Conservation (phyloP, 2,888 invertebrate genomes). For the Sarcophaga subvicina region DNA sequence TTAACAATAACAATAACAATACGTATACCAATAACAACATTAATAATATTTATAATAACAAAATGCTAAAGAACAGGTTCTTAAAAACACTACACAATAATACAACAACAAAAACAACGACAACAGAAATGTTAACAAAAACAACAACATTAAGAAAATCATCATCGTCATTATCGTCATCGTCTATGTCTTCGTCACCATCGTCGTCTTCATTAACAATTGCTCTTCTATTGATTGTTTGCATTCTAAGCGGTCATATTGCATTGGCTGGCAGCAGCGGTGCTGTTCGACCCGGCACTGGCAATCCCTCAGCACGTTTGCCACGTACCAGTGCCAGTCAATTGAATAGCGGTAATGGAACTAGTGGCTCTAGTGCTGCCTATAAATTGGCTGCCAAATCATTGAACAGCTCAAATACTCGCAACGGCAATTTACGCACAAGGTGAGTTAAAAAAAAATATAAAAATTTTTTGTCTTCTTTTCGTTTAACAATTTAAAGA, state of each 20-base stretch:
- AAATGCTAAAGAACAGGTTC: slow-evolving; percentile 67
- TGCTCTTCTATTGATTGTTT: slow-evolving; percentile 73
- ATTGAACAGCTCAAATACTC: slow-evolving; percentile 77
- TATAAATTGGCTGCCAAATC: slow-evolving; percentile 79
- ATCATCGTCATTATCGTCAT: slow-evolving; percentile 53
- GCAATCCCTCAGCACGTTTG: slow-evolving; percentile 82
- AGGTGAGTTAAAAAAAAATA: slow-evolving; percentile 77
- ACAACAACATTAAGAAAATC: slow-evolving; percentile 44
- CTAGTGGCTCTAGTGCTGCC: slow-evolving; percentile 71
- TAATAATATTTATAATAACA: slow-evolving; percentile 23
- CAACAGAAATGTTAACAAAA: slow-evolving; percentile 58
- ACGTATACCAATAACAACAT: slow-evolving; percentile 35
- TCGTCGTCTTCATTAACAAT: slow-evolving; percentile 69
- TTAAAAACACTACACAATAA: slow-evolving; percentile 49
- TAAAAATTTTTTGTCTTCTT: not conserved
- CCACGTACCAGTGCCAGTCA: slow-evolving; percentile 85
- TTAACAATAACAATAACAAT: slow-evolving; percentile 31
- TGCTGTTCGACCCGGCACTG: slow-evolving; percentile 78
- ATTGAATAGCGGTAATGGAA: slow-evolving; percentile 78
- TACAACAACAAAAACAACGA: slow-evolving; percentile 45
- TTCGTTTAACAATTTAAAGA: slow-evolving; percentile 55
- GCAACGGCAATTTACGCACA: slow-evolving; percentile 81
- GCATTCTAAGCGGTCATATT: slow-evolving; percentile 70
- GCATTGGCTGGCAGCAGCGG: slow-evolving; percentile 72
- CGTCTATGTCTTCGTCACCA: slow-evolving; percentile 44